Conservation (phyloP, 2,113 vertebrate species). For the western clawed frog (Xenopus tropicalis) region UCB_Xtro_10.0 CM004443.2:53194501-53195000, state of each 20-base stretch:
- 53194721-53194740: conserved; percentile 64
- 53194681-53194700: conserved; percentile 41
- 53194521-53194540: no score
- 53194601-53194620: no score
- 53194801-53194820: conserved; percentile 38
- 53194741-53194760: conserved; percentile 54
- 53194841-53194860: conserved; percentile 54
- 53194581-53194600: no score
- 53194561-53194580: no score
- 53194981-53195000: conserved; percentile 63
- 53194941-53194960: conserved; percentile 58
- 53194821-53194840: conserved; percentile 27
- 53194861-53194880: conserved; percentile 55
- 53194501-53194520: no score
- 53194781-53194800: conserved; percentile 48
- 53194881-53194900: conserved; percentile 57
- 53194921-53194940: conserved; percentile 65
- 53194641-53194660: no score
- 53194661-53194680: not conserved
- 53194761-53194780: conserved; percentile 54
- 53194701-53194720: conserved; percentile 61
- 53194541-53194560: no score
- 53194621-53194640: no score
- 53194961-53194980: conserved; percentile 59
- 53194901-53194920: conserved; percentile 73